A percentile compares a stretch with the other conserved stretches of the same genome.
These are phyloP conservation scores for Celastrina argiolus DNA, from an alignment of 2,888 invertebrate species.

Conservation along the genomic window DNA sequence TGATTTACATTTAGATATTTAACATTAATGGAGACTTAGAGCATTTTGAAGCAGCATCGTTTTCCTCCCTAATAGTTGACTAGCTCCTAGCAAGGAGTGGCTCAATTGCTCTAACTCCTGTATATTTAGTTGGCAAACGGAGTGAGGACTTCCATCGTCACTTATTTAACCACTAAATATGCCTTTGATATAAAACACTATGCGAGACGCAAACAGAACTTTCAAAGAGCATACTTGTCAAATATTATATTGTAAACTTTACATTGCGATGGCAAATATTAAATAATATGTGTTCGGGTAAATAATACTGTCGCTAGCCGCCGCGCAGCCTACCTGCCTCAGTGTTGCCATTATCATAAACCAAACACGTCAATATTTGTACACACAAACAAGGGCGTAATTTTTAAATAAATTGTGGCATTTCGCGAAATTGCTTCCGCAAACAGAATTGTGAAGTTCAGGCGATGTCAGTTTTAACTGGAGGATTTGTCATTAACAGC, in stretches of 20 bases:
- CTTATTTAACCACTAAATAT: constrained; percentile 65
- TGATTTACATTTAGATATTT: not conserved
- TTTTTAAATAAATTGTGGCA: constrained; percentile 79
- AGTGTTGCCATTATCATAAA: constrained; percentile 78
- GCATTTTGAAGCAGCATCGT: too few relatives aligned
- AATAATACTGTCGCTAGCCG: constrained; percentile 71
- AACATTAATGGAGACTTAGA: not conserved
- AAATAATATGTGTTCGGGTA: constrained; percentile 72
- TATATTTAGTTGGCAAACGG: constrained; percentile 23
- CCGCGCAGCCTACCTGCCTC: constrained; percentile 59
- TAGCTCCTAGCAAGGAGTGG: too few relatives aligned
- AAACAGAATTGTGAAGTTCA: constrained; percentile 69
- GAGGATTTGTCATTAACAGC: constrained; percentile 3
- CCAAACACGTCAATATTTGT: constrained; percentile 78
- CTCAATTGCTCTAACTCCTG: not conserved
- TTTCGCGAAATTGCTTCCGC: constrained; percentile 76
- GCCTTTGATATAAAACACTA: constrained; percentile 70
- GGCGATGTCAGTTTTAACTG: constrained; percentile 43
- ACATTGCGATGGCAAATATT: constrained; percentile 73
- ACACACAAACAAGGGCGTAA: constrained; percentile 77
- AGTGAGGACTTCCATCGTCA: constrained; percentile 24
- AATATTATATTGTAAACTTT: constrained; percentile 76
- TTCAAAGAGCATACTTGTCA: constrained; percentile 73
- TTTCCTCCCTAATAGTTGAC: too few relatives aligned
- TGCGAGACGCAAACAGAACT: constrained; percentile 66